Evolutionary conservation across 2,113 vertebrate species (phyloP).

Genomic region (Pachycephala philippinensis): DNA sequence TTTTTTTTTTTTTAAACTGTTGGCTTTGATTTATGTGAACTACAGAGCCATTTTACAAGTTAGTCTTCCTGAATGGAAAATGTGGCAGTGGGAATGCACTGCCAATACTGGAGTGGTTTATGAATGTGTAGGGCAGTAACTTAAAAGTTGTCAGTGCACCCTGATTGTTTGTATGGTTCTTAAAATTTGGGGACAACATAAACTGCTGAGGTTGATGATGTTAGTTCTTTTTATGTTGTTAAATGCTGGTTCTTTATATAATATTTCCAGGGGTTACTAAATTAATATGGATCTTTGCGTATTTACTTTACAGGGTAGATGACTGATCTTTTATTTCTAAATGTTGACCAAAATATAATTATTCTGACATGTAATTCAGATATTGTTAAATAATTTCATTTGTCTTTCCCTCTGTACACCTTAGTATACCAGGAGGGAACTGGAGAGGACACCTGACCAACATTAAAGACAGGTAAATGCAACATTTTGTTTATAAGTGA

Average conservation of each 20-base stretch:
- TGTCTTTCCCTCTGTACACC: not conserved
- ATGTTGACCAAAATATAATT: not conserved
- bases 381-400: conserved; percentile 19
- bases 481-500: not conserved
- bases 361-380: not conserved
- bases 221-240: not conserved
- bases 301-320: not conserved
- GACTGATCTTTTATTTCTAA: not conserved
- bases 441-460: conserved; percentile 83
- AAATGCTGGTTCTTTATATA: not conserved
- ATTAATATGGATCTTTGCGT: not conserved
- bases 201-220: not conserved
- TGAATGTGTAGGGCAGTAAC: not conserved
- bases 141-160: not conserved
- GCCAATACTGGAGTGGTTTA: not conserved
- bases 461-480: conserved; percentile 76
- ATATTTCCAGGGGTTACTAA: not conserved
- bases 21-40: not conserved
- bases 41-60: not conserved
- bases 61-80: not conserved
- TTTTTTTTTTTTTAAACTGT: not conserved
- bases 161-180: not conserved
- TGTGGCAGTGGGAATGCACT: not conserved
- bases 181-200: not conserved
- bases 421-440: conserved; percentile 79